These are phyloP conservation scores for Trogon surrucura DNA, from an alignment of 2,113 vertebrate species.

Conservation along the genomic window DNA sequence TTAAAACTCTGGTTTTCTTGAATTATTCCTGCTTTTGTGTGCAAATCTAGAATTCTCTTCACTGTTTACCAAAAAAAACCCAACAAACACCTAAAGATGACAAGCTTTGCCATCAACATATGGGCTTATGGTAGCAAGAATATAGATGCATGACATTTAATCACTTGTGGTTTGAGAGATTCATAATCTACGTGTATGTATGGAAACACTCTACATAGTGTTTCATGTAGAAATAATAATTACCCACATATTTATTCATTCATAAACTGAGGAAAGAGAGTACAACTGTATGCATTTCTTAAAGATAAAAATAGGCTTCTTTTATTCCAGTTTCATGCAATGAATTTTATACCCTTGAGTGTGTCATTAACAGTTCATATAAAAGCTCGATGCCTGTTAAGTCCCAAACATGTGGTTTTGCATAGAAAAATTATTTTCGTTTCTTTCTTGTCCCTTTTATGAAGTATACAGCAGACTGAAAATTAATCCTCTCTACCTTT, in stretches of 20 bases:
- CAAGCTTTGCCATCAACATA: neutral
- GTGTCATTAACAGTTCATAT: neutral
- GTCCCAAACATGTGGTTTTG: neutral
- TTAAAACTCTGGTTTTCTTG: neutral
- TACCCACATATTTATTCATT: neutral
- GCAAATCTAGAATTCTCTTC: neutral
- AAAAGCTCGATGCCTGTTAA: neutral
- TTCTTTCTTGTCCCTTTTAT: neutral
- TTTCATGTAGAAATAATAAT: neutral
- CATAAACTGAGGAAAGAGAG: neutral
- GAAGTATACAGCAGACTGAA: neutral
- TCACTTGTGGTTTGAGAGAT: neutral
- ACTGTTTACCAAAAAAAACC: neutral
- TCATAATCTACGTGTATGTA: neutral
- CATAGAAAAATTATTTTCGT: neutral
- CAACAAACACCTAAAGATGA: neutral
- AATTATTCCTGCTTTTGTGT: neutral
- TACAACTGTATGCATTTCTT: neutral
- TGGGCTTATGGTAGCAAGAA: neutral
- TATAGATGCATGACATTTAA: neutral
- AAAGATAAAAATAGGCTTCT: neutral
- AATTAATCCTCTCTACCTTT: neutral
- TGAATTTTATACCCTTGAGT: neutral
- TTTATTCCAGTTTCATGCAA: neutral
- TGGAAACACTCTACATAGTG: neutral